Evolutionary conservation across 35 echinoderm and acorn worm species (phyloP), one percentile per base, ranked within the genome.

Genomic region (Anneissia japonica): DNA sequence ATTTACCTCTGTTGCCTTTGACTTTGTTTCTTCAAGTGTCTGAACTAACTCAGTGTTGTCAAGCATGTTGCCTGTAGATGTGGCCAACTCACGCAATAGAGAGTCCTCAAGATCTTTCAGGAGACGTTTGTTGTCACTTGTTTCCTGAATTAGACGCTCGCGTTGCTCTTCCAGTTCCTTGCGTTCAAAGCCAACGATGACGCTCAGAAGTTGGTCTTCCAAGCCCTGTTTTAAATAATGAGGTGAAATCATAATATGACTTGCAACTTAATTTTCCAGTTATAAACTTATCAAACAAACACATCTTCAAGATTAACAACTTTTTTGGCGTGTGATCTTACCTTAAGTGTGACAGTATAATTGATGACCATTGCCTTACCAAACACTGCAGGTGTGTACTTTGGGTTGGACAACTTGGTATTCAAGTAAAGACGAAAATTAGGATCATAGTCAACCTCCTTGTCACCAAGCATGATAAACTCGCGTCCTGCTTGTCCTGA

Each of bases 311-410:
- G 12, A 12, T 64, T 23, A 28, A 30, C 73, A 28, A 4, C 4
- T 4, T 33, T 9, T 7, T 5, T 33, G 73, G 32, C 32, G 26
- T 30, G 73, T 75, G 73, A 75, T 12, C 85, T 76, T 87, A 99
- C 96, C 91, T 99, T 99, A 72, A 99, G 92, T 74, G 96, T 99
- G 83, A 99, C 96, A 56, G 96, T 99, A 76, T 99, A 99, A 87
- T 99, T 99, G 79, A 99, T 99, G 75, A 99, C 92, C 96, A 99
- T 99, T 28, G 96, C 96, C 86, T 99, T 99, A 75, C 96, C 96
- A 94, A 99, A 99, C 39, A 99, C 96, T 10, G 96, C 82, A 79
- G 96, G 96, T 32, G 96, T 99, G 75, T 99, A 99, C 86, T 94
- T 99, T 7, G 96, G 96, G 77, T 99, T 99, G 0, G 96, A 37